Conservation (phyloP, 2,888 invertebrate genomes). For the Azorinus chamasolen region DNA sequence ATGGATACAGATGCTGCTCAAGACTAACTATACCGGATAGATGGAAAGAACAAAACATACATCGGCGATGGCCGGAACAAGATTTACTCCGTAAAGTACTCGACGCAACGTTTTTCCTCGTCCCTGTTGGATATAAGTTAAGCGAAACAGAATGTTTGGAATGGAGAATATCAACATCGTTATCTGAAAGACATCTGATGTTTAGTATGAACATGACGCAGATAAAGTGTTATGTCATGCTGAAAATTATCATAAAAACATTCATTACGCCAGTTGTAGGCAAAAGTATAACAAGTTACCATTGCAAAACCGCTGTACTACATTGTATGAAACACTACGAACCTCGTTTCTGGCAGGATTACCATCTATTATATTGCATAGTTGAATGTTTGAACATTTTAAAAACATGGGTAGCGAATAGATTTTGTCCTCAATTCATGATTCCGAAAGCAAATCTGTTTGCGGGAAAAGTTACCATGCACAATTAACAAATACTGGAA, state of each 20-base stretch:
- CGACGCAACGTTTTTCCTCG: too few relatives aligned
- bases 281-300: too few relatives aligned
- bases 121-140: background rate
- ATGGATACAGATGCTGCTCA: background rate
- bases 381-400: too few relatives aligned
- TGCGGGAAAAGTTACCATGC: too few relatives aligned
- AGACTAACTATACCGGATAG: background rate
- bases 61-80: background rate
- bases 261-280: conserved; percentile 5
- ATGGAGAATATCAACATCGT: conserved; percentile 19
- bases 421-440: too few relatives aligned
- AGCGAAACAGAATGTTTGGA: background rate
- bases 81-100: background rate
- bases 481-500: too few relatives aligned
- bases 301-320: background rate
- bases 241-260: conserved; percentile 19
- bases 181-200: conserved; percentile 6
- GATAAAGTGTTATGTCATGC: background rate
- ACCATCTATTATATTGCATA: background rate
- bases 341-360: background rate
- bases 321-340: background rate
- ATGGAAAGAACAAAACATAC: background rate
- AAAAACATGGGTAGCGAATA: too few relatives aligned
- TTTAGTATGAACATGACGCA: conserved; percentile 23
- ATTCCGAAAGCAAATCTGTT: too few relatives aligned